Evolutionary conservation across 37 sponge, comb jelly and placozoan genomes (phyloP), one percentile per base, ranked within the genome.

Genomic region (Chondrosia reniformis): DNA sequence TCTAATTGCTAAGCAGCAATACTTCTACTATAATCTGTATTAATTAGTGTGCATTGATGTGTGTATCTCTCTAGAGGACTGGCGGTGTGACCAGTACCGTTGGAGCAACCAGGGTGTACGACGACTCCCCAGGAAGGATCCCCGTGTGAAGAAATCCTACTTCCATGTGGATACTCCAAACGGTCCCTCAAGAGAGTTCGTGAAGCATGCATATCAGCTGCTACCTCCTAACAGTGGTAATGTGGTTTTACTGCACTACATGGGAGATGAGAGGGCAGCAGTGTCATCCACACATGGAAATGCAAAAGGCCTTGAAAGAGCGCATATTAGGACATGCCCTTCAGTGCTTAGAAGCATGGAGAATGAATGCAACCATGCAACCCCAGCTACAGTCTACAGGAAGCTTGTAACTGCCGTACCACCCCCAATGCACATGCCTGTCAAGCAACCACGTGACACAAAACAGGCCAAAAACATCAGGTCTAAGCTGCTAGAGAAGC

Each of bases 81-180:
- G 79, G 80, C 22, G 46, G 74, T 61, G 74, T 85, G 80, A 85
- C 41, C 76, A 72, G n/a, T 46, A 69, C 19, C 63, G 76, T 4
- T 83, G 83, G 79, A 40, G 45, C 32, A 77, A 78, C 44, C 67
- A 78, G 19, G 76, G 78, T 9, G 75, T 82, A 6, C 64, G 52
- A 58, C 46, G 58, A 43, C 83, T 87, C 33, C 88, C 88, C n/a
- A 67, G 56, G n/a, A 77, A 77, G 27, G 63, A 81, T 43, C 79
- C 76, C 31, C 27, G 33, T 17, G 32, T 87, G 25, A 87, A 41
- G 79, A 87, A 81, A 74, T 57, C 36, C 15, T 76, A 86, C 44
- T 81, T 81, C 40, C 52, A 4, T 62, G 37, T 67, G 24, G 82
- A 81, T 61, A 81, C 79, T 17, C 66, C 87, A 32, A 75, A 76